Conservation (phyloP, 2,888 invertebrate species). For the Ganaspis brasiliensis region DNA sequence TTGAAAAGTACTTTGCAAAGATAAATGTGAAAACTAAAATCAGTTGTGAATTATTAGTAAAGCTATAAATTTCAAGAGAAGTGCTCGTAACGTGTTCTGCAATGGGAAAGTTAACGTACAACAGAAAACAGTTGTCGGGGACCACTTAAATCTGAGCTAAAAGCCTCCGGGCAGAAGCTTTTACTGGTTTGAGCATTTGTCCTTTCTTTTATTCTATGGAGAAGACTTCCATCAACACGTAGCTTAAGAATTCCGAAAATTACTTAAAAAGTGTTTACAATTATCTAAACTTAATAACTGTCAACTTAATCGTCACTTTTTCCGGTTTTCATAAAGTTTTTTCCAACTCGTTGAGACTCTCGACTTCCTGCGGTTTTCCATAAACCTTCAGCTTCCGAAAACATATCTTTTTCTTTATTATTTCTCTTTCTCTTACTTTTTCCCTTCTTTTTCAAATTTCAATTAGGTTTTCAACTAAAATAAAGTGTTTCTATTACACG, state of each 20-base stretch:
- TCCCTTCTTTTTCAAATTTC: no score
- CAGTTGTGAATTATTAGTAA: conserved; percentile 16
- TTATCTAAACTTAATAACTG: no score
- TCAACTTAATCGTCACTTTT: no score
- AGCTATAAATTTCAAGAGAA: conserved; percentile 26
- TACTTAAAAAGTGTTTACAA: not conserved
- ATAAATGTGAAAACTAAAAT: conserved; percentile 6
- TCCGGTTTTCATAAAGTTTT: not conserved
- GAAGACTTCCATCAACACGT: conserved; percentile 37
- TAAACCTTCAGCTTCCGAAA: no score
- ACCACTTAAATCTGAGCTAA: conserved; percentile 67
- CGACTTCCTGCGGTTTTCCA: no score
- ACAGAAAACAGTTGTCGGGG: conserved; percentile 61
- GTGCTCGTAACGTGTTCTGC: not conserved
- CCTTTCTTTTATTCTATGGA: conserved; percentile 59
- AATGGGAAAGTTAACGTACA: conserved; percentile 59
- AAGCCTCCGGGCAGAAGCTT: conserved; percentile 63
- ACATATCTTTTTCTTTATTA: no score
- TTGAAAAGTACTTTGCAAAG: not conserved
- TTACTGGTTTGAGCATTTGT: conserved; percentile 61
- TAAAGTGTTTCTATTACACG: no score
- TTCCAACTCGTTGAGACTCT: no score
- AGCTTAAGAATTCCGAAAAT: conserved; percentile 3
- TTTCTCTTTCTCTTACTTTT: no score
- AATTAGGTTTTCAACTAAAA: no score